These are phyloP conservation scores for Cerastis rubricosa DNA, from an alignment of 2,888 invertebrate species.

Conservation along the genomic window DNA sequence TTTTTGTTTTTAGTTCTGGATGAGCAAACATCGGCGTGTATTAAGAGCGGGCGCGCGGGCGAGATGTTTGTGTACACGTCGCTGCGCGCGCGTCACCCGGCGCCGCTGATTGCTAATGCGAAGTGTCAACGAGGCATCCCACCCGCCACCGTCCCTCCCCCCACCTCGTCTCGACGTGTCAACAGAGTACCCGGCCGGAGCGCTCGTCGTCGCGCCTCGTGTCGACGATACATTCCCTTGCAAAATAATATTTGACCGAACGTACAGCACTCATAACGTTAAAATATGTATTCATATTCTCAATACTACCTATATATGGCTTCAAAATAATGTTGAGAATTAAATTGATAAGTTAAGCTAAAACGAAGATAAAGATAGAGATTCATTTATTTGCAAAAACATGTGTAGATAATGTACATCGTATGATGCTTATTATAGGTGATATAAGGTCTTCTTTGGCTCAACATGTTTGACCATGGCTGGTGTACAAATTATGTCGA, in stretches of 20 bases:
- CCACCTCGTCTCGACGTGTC: slow-evolving; percentile 16
- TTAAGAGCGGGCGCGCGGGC: slow-evolving; percentile 25
- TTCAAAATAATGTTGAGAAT: too few relatives aligned
- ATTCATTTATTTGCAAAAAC: too few relatives aligned
- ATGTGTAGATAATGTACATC: too few relatives aligned
- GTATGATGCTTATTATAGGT: too few relatives aligned
- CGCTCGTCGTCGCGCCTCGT: neutral
- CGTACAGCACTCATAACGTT: neutral
- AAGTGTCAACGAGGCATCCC: slow-evolving; percentile 58
- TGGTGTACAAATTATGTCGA: too few relatives aligned
- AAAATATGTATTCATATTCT: slow-evolving; percentile 2
- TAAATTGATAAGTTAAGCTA: too few relatives aligned
- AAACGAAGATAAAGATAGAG: too few relatives aligned
- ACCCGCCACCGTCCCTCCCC: too few relatives aligned
- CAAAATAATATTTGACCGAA: neutral
- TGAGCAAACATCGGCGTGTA: slow-evolving; percentile 26
- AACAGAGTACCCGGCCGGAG: slow-evolving; percentile 10
- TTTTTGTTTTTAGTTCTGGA: slow-evolving; percentile 3
- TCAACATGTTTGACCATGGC: too few relatives aligned
- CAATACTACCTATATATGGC: neutral
- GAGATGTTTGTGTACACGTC: slow-evolving; percentile 28
- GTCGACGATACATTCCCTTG: neutral
- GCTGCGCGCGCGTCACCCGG: slow-evolving; percentile 33
- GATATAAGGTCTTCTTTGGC: too few relatives aligned
- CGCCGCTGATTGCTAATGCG: slow-evolving; percentile 65